Conservation (phyloP, 2,888 invertebrate species). For the Coenonympha glycerion region DNA sequence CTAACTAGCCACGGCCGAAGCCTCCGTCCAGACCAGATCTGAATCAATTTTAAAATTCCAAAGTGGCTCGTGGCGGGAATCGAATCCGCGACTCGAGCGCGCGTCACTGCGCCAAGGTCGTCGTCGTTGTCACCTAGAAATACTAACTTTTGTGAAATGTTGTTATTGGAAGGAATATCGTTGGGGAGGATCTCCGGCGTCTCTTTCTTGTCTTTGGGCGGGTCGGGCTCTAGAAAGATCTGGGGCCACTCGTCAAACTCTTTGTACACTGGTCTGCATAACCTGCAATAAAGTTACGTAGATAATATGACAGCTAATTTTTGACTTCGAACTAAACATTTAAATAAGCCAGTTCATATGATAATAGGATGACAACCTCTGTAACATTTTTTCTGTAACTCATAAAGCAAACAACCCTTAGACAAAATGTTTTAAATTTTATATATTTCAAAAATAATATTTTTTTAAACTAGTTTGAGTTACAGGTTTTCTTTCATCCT, state of each 20-base stretch:
- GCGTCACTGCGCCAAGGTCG: too few species aligned
- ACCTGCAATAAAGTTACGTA: conserved; percentile 50
- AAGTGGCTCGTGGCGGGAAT: too few species aligned
- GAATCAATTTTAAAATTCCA: too few species aligned
- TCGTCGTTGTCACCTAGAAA: too few species aligned
- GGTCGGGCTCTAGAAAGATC: conserved; percentile 65
- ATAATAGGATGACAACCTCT: background rate
- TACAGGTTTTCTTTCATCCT: too few species aligned
- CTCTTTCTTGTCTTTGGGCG: conserved; percentile 51
- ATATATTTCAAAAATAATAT: too few species aligned
- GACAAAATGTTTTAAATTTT: too few species aligned
- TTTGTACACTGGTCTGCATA: conserved; percentile 78
- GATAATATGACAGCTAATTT: conserved; percentile 10
- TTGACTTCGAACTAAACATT: conserved; percentile 10
- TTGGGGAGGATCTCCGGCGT: conserved; percentile 38
- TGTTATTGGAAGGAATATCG: conserved; percentile 32
- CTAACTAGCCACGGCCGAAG: too few species aligned
- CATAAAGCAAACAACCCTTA: background rate
- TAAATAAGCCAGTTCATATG: conserved; percentile 10
- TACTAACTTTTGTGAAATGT: conserved; percentile 53
- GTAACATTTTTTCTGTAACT: background rate
- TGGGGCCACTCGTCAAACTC: conserved; percentile 80
- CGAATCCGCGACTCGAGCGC: too few species aligned
- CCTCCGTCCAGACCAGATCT: too few species aligned
- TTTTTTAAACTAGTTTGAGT: too few species aligned